Base-by-base conservation (phyloP, 2,797 vertebrate genomes). In the Crypturellus tataupa region DNA sequence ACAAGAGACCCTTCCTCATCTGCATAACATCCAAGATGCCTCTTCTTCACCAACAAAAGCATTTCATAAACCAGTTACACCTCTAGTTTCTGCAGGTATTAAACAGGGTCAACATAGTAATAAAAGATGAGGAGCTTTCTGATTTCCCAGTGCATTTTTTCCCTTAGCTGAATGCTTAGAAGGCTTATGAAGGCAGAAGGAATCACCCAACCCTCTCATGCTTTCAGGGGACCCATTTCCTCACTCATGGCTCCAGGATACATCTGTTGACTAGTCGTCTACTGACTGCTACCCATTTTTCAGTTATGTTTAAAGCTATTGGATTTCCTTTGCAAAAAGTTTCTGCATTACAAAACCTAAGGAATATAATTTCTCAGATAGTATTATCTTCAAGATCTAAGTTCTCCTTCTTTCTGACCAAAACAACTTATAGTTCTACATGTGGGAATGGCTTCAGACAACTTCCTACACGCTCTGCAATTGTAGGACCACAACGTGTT, bases 151-250 rank as follows among this genome's bases (percentile, higher is more conserved):
- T 5, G 3, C 15, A 4, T 9, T 33, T 44, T 47, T 79, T 10
- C 35, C 23, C 46, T 53, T 25, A 44, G 5, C 4, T 53, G 59
- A 59, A 16, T 8, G 7, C 6, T 73, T 47, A 53, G 49, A 29
- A 84, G 49, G 12, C 47, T 49, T 49, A 42, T 10, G 5, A n/a
- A 73, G 29, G 9, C 8, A 51, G 63, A 35, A 83, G 77, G 29
- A 67, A 70, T 53, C 62, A 40, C 14, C 14, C 19, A 39, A 42
- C 21, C 5, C 4, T 35, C 47, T 27, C 1, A 2, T 11, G 14
- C 75, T 35, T 70, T 27, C 33, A 29, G 19, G 35, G 12, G 17
- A 20, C 12, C 6, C 0, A 0, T 65, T 17, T 37, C 10, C 20
- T 33, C 20, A 35, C 17, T 71, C 4, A 4, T 27, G 23, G n/a